A percentile compares a stretch with the other conserved stretches of the same genome.
phyloP scores from a whole-genome alignment of 2,888 invertebrate genomes.

The Agrenia bidenticulata region DNA sequence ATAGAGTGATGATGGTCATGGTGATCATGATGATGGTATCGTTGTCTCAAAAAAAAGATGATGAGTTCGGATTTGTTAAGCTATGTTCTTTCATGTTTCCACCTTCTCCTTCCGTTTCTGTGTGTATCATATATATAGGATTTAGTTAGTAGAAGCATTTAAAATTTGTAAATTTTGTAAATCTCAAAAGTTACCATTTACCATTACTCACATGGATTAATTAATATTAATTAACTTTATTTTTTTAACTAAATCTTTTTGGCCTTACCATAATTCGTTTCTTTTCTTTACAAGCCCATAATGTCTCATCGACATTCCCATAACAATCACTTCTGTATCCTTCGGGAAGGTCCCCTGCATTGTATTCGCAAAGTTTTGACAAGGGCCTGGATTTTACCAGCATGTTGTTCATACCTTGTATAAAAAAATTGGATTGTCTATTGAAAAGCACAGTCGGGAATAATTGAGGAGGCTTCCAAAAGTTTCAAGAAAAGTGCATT shows the following conservation, averaged over 20 bases:
- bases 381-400: slow-evolving; percentile 63
- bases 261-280: slow-evolving; percentile 72
- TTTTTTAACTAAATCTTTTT: slow-evolving; percentile 19
- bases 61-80: slow-evolving; percentile 8
- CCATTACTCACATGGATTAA: no score
- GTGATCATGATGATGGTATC: neutral
- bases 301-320: slow-evolving; percentile 75
- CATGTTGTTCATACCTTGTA: slow-evolving; percentile 46
- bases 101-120: slow-evolving; percentile 46
- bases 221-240: no score
- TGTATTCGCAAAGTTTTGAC: slow-evolving; percentile 72
- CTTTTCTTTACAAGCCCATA: slow-evolving; percentile 78
- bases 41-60: neutral
- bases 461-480: neutral
- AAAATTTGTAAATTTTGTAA: neutral
- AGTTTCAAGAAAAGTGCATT: slow-evolving; percentile 3
- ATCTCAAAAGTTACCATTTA: no score
- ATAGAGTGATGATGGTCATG: slow-evolving; percentile 24
- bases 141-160: slow-evolving; percentile 26
- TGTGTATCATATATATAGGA: slow-evolving; percentile 25
- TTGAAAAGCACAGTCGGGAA: neutral
- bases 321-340: slow-evolving; percentile 78
- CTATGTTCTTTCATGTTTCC: slow-evolving; percentile 37
- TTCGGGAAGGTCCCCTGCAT: slow-evolving; percentile 65
- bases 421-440: no score